Evolutionary conservation across 1,140 invertebrate species (phyloP).

Genomic region (Lasioglossum albipes): DNA sequence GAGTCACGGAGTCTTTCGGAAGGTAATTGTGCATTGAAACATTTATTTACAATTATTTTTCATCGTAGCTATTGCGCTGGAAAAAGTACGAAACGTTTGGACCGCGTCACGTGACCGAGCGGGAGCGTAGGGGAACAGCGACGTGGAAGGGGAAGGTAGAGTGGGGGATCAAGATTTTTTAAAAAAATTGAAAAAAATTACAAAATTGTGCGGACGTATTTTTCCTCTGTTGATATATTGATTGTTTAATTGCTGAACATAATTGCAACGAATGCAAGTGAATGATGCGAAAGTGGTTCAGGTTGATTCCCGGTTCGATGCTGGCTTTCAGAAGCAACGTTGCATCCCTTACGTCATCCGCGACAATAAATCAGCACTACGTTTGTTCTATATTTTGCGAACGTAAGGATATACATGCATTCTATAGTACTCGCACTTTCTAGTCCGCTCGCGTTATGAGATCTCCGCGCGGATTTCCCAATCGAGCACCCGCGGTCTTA

Average conservation of each 20-base stretch:
- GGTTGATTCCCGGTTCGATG: not conserved
- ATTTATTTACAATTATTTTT: not conserved
- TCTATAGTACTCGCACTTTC: conserved; percentile 52
- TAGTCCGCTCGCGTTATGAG: conserved; percentile 45
- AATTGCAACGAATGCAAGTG: conserved; percentile 2
- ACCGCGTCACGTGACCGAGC: no score
- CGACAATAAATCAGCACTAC: conserved; percentile 58
- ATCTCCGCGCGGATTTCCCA: conserved; percentile 32
- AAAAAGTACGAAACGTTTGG: no score
- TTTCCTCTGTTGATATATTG: no score
- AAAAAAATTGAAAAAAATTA: no score
- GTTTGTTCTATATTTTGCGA: conserved; percentile 52
- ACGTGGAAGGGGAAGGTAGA: no score
- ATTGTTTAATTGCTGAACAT: conserved; percentile 4
- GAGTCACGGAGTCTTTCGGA: conserved; percentile 88
- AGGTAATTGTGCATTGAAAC: conserved; percentile 78
- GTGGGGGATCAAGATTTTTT: no score
- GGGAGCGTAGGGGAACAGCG: no score
- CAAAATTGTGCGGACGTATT: no score
- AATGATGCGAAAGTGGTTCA: not conserved
- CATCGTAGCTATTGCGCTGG: not conserved
- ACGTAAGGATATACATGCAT: conserved; percentile 28
- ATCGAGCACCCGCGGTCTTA: conserved; percentile 10
- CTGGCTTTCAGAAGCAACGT: not conserved
- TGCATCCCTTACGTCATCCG: conserved; percentile 44